Evolutionary conservation across 1,140 invertebrate genomes (phyloP), one percentile per base, ranked within the genome.

Genomic region (Drosophila tsacasi): DNA sequence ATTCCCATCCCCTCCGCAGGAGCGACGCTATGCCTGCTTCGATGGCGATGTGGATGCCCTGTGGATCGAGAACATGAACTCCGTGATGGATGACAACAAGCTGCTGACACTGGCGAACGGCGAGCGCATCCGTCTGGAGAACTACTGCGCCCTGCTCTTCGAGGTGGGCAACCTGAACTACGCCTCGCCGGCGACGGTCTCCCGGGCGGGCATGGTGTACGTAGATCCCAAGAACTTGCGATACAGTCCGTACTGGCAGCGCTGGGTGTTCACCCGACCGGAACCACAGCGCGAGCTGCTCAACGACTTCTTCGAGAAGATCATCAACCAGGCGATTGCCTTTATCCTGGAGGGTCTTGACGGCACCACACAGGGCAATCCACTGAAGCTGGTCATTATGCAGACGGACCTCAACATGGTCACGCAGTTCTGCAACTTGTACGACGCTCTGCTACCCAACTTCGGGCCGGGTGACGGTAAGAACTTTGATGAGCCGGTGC

Each of bases 61-160:
- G 8, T 99, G 97, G 97, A 97, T 98, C 75, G 97, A 98, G 93
- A 98, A 98, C 93, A 98, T 98, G 97, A 98, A 98, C 93, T 98
- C 97, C 2, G 97, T 98, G 8, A 98, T 99, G 97, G 98, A 99
- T 91, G 97, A 99, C 93, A 98, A 98, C 91, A 97, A 96, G 92
- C 93, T 98, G 49, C 92, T 99, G 47, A 98, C 97, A 1, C 93
- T 99, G 68, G 97, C 97, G 0, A 98, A 98, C 93, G 97, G 97
- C 57, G 97, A 99, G 91, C 94, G 97, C 63, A 98, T 99, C 25
- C 95, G 97, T 47, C 93, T 98, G 23, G 95, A 96, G 74, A 96
- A 97, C 72, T 94, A 95, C 83, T 98, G 97, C 92, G 96, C 96
- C 23, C 93, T 98, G 57, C 93, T 99, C 39, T 98, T 98, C 94